phyloP scores from a whole-genome alignment of 2,113 vertebrate genomes.

The Oreochromis aureus region DNA sequence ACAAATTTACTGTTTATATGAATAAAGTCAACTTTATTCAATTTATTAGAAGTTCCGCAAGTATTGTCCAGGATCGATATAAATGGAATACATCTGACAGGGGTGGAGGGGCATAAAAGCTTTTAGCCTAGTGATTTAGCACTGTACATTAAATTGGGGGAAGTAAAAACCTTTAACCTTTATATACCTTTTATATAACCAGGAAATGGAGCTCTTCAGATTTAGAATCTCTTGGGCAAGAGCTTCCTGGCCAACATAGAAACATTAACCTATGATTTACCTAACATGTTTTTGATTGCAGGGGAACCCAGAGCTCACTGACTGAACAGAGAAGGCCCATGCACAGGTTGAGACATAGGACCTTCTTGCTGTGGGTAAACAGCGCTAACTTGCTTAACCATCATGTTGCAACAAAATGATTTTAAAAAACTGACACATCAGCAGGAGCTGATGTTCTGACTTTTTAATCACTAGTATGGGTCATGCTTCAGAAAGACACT shows the following conservation, averaged over 20 bases:
- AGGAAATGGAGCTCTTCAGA: not conserved
- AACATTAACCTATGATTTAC: not conserved
- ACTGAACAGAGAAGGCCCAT: not conserved
- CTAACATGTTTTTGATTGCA: not conserved
- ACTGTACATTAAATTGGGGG: not conserved
- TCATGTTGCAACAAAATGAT: not conserved
- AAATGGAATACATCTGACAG: not conserved
- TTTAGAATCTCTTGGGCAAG: not conserved
- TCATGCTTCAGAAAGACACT: not conserved
- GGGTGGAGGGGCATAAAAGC: not conserved
- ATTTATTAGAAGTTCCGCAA: not conserved
- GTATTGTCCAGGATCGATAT: not conserved
- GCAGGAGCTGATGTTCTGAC: not conserved
- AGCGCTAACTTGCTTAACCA: not conserved
- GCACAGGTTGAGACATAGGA: not conserved
- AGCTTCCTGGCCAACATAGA: not conserved
- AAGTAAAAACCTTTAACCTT: not conserved
- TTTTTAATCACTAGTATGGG: not conserved
- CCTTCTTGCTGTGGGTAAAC: not conserved
- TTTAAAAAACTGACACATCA: not conserved
- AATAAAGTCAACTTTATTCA: not conserved
- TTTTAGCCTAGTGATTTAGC: not conserved
- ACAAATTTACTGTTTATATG: not conserved
- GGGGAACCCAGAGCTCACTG: not conserved
- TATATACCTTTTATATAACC: not conserved